Percentiles rank a stretch among this genome's conserved stretches.
These are phyloP conservation scores for Cherax destructor DNA, from an alignment of 1,140 invertebrate species.

Conservation along the genomic window DNA sequence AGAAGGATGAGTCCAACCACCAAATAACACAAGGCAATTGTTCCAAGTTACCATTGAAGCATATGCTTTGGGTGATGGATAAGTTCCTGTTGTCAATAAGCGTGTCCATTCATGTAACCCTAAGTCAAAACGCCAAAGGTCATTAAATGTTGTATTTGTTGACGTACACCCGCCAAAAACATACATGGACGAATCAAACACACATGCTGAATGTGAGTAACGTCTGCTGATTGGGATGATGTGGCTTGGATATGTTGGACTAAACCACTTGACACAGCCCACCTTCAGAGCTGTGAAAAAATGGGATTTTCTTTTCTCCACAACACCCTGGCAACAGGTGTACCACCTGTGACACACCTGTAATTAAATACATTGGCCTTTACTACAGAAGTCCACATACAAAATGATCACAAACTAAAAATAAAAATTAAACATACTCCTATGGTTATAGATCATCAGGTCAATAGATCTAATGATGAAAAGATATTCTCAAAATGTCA, in stretches of 20 bases:
- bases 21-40: slow-evolving; percentile 91
- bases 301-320: slow-evolving; percentile 63
- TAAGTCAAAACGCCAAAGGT: slow-evolving; percentile 95
- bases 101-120: slow-evolving; percentile 76
- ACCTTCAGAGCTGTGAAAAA: slow-evolving; percentile 62
- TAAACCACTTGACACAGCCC: slow-evolving; percentile 80
- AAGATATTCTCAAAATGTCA: too few relatives aligned
- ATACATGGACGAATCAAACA: slow-evolving; percentile 84
- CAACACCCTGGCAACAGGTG: slow-evolving; percentile 60
- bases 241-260: slow-evolving; percentile 76
- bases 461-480: too few relatives aligned
- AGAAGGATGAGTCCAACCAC: slow-evolving; percentile 96
- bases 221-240: slow-evolving; percentile 87
- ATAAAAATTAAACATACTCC: neutral
- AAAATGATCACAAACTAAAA: neutral
- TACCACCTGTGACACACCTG: slow-evolving; percentile 69
- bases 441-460: too few relatives aligned
- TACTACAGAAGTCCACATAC: too few relatives aligned
- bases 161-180: slow-evolving; percentile 97
- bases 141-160: slow-evolving; percentile 96
- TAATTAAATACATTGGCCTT: neutral
- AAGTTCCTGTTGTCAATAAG: slow-evolving; percentile 88
- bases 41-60: slow-evolving; percentile 92
- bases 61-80: slow-evolving; percentile 97
- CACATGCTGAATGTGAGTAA: slow-evolving; percentile 91